phyloP scores from a whole-genome alignment of 2,797 vertebrate genomes.

The Betta splendens region DNA sequence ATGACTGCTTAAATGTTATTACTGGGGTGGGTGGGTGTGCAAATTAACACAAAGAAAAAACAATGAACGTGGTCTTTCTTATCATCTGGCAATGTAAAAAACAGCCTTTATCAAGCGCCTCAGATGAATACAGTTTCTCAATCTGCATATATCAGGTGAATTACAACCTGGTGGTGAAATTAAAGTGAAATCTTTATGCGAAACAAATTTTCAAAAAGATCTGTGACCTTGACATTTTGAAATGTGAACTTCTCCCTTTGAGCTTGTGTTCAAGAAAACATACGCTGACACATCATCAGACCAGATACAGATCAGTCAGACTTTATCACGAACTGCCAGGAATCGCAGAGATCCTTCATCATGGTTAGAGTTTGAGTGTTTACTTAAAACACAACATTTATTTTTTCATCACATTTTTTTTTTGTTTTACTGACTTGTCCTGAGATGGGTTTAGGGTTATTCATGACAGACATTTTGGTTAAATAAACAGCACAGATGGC shows the following conservation, averaged over 20 bases:
- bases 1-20: constrained; percentile 43
- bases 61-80: constrained; percentile 23
- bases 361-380: not conserved
- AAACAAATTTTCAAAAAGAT: constrained; percentile 27
- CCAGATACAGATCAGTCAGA: not conserved
- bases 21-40: constrained; percentile 54
- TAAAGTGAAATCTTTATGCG: constrained; percentile 10
- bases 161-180: constrained; percentile 23
- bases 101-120: constrained; percentile 49
- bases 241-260: constrained; percentile 13
- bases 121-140: constrained; percentile 39
- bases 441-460: not conserved
- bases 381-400: not conserved
- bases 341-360: constrained; percentile 5
- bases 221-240: constrained; percentile 46
- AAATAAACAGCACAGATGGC: not conserved
- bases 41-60: constrained; percentile 54
- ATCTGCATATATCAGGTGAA: constrained; percentile 53
- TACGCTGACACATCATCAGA: not conserved
- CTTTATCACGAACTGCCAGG: not conserved
- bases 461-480: not conserved
- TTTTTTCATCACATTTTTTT: too few relatives aligned
- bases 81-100: constrained; percentile 45
- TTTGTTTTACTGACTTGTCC: not conserved
- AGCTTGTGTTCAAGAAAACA: not conserved